Evolutionary conservation across 2,797 vertebrate species (phyloP).

Genomic region (Oreonectes daqikongensis): DNA sequence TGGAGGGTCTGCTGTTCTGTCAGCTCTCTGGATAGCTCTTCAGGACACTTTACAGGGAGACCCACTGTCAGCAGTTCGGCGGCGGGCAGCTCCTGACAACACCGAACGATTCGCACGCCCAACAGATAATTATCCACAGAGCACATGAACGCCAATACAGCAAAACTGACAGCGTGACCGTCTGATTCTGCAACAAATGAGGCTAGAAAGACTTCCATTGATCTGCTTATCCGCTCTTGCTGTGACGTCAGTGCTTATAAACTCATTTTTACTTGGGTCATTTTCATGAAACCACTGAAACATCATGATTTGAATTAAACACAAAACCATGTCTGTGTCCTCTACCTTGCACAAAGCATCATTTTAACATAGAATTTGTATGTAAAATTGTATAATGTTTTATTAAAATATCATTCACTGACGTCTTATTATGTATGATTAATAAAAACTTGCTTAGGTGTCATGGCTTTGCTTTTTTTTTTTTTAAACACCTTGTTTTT

Average conservation of each 20-base stretch:
- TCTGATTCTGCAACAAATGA: slow-evolving; percentile 36
- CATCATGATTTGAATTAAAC: too few species aligned
- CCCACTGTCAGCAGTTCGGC: slow-evolving; percentile 48
- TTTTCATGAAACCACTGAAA: too few species aligned
- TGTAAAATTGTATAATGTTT: too few species aligned
- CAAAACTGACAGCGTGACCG: slow-evolving; percentile 24
- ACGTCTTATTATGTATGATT: too few species aligned
- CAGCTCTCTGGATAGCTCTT: slow-evolving; percentile 45
- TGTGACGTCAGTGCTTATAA: background rate
- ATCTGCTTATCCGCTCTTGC: slow-evolving; percentile 9
- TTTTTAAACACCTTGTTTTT: too few species aligned
- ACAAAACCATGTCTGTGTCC: too few species aligned
- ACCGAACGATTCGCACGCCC: background rate
- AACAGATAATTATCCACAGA: slow-evolving; percentile 34
- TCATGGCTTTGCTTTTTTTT: too few species aligned
- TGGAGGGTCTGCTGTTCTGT: slow-evolving; percentile 30
- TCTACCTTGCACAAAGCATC: too few species aligned
- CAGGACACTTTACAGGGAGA: slow-evolving; percentile 19
- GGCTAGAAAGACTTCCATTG: slow-evolving; percentile 1
- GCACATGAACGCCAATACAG: slow-evolving; percentile 27
- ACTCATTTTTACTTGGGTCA: background rate
- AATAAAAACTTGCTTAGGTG: too few species aligned
- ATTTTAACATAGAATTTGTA: too few species aligned
- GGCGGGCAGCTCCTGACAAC: slow-evolving; percentile 20
- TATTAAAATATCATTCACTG: too few species aligned